Evolutionary conservation across 2,113 vertebrate genomes (phyloP).

Genomic region (Sterna hirundo): DNA sequence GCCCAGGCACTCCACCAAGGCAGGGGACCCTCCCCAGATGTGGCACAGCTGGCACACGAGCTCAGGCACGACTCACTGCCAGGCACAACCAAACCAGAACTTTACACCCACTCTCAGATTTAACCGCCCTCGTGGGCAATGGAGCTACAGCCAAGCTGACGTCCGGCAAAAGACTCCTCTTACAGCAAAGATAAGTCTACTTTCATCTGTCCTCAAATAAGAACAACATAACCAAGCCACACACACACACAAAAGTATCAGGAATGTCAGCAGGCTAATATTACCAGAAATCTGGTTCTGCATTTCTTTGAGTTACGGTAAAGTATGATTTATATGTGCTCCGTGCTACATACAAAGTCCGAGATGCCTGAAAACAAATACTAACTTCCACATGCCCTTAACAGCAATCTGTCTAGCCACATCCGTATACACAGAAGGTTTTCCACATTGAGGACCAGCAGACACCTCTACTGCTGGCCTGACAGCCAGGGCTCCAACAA

Average conservation of each 20-base stretch:
- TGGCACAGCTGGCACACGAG: neutral
- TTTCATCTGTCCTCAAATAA: neutral
- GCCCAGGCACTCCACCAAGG: neutral
- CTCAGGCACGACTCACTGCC: neutral
- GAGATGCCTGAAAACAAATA: neutral
- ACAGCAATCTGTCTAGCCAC: neutral
- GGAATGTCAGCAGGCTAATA: neutral
- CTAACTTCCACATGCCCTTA: neutral
- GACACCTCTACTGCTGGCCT: neutral
- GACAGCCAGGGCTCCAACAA: neutral
- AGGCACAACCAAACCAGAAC: neutral
- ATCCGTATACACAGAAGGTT: neutral
- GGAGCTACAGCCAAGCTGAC: neutral
- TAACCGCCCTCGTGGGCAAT: fast-evolving
- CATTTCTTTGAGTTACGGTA: neutral
- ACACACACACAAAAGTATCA: too few species aligned
- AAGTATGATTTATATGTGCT: neutral
- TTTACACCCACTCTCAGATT: neutral
- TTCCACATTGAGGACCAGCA: neutral
- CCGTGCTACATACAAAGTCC: fast-evolving
- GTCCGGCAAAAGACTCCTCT: neutral
- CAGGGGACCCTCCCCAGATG: neutral
- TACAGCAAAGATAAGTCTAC: neutral
- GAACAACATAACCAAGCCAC: neutral
- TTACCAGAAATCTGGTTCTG: neutral